phyloP scores from a whole-genome alignment of 23 tunicate species.

The Ciona savignyi region DNA sequence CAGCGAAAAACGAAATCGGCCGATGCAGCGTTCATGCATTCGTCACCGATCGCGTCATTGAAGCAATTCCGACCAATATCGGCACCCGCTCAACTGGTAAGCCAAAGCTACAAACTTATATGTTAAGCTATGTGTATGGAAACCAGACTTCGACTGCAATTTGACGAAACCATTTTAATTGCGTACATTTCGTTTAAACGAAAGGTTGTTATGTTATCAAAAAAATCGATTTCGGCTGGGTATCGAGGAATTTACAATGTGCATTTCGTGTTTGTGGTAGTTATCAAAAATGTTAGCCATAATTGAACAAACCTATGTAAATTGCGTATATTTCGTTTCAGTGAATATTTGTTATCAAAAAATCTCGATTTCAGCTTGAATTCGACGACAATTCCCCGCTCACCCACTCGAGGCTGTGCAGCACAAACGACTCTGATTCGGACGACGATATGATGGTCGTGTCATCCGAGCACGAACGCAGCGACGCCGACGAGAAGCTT shows the following conservation, averaged over 20 bases:
- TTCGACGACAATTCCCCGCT: constrained; percentile 67
- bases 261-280: too few species aligned
- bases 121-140: too few species aligned
- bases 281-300: too few species aligned
- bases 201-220: too few species aligned
- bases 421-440: constrained; percentile 53
- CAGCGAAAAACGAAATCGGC: constrained; percentile 79
- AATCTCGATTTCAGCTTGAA: constrained; percentile 7
- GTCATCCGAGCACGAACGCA: constrained; percentile 27
- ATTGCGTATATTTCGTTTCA: too few species aligned
- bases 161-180: neutral
- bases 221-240: too few species aligned
- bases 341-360: too few species aligned
- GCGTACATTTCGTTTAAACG: too few species aligned
- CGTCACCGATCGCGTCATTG: constrained; percentile 25
- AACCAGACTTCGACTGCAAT: neutral
- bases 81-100: constrained; percentile 72
- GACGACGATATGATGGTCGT: constrained; percentile 23
- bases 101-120: neutral
- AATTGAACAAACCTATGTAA: too few species aligned
- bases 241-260: too few species aligned
- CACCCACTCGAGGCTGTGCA: constrained; percentile 81
- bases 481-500: constrained; percentile 16
- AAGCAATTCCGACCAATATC: constrained; percentile 59
- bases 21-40: constrained; percentile 34